A percentile compares a stretch with the other conserved stretches of the same genome.
phyloP scores from a whole-genome alignment of 2,113 vertebrate species.

The Oceanodroma tethys region DNA sequence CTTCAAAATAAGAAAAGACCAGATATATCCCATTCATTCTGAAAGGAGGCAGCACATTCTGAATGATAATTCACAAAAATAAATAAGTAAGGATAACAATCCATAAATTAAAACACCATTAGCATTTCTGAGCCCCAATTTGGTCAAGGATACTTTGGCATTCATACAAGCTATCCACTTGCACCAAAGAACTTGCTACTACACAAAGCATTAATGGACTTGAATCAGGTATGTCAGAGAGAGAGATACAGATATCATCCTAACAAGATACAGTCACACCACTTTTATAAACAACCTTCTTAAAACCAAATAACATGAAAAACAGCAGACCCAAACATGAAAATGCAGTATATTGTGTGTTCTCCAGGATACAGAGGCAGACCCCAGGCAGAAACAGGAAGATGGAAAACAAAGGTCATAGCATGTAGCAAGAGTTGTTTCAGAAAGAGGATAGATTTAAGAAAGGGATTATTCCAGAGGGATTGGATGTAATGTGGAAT shows the following conservation, averaged over 20 bases:
- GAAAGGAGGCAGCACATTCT: not conserved
- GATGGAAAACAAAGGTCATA: not conserved
- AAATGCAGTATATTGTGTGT: not conserved
- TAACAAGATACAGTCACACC: not conserved
- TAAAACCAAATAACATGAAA: not conserved
- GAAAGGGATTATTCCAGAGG: not conserved
- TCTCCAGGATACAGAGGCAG: not conserved
- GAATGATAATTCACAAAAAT: not conserved
- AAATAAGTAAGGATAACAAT: not conserved
- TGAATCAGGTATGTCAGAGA: not conserved
- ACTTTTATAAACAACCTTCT: not conserved
- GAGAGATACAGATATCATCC: not conserved
- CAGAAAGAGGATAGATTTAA: not conserved
- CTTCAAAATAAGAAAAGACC: not conserved
- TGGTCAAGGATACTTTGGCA: not conserved
- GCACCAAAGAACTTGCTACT: not conserved
- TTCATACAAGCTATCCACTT: not conserved
- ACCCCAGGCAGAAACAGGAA: not conserved
- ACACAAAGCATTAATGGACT: not conserved
- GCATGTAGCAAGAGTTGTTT: not conserved
- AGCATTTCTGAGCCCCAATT: not conserved
- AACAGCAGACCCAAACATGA: not conserved
- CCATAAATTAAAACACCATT: not conserved
- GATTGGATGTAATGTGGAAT: not conserved
- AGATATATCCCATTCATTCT: not conserved